Base-by-base conservation (phyloP, 37 sponge, comb jelly and placozoan genomes). In the Diacarnus erythraeanus region DNA sequence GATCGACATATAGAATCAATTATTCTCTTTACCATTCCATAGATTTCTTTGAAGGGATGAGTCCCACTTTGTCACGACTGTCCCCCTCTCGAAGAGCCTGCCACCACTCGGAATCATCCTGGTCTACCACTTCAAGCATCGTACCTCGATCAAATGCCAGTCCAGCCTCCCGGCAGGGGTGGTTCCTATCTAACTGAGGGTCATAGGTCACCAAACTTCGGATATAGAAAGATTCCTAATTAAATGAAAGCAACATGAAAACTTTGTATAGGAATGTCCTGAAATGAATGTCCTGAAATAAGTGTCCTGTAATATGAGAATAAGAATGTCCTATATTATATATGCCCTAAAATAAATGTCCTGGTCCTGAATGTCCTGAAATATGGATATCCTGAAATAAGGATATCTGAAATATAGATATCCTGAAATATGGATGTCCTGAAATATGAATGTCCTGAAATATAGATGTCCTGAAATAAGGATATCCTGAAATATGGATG, bases 71-170 rank as follows among this genome's bases (percentile, higher is more conserved):
- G 8, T 29, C 71, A 22, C 39, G 27, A 1, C 35, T 57, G 22
- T 79, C 59, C 0, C 85, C 80, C 18, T 84, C 80, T 27, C 61
- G 18, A 9, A 80, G 57, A 5, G 90, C 90, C 80, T 94, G 94
- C 94, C 94, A 94, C 94, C 94, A 94, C 31, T 81, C 63, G 1
- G 88, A 82, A 61, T 94, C 94, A n/a, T 87, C 86, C 68, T 80
- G 81, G 64, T 94, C 79, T 30, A 87, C 44, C 5, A 90, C 58
- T n/a, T 21, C 36, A n/a, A 94, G 75, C 31, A 94, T 81, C 64
- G 79, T 80, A 33, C 94, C 91, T 20, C 34, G 25, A 5, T 69
- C 51, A 56, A 94, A 87, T n/a, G 59, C 51, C 31, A 94, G 86
- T 15, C 94, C 94, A 30, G 87, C 88, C 41, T 94, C 91, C 21